Evolutionary conservation across 2,113 vertebrate genomes (phyloP).

Genomic region (Heloderma charlesbogerti): DNA sequence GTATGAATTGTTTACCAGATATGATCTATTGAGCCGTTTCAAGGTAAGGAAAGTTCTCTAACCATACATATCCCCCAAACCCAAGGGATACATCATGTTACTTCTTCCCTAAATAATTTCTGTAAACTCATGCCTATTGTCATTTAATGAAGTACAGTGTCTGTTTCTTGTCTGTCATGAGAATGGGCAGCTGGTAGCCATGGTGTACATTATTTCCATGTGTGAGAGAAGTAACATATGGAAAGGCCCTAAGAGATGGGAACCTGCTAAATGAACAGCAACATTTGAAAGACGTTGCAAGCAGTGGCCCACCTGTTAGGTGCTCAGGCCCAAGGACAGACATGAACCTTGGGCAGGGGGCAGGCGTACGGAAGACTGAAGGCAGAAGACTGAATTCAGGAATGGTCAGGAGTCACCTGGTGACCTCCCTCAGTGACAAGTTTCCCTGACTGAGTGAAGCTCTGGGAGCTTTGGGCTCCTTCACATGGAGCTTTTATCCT

Average conservation of each 20-base stretch:
- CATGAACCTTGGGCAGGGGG: background rate
- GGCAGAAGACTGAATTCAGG: background rate
- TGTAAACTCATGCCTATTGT: background rate
- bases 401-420: too few species aligned
- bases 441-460: background rate
- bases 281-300: background rate
- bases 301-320: background rate
- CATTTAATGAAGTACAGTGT: background rate
- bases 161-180: background rate
- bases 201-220: background rate
- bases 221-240: background rate
- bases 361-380: background rate
- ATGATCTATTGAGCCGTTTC: slow-evolving; percentile 97
- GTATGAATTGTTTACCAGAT: slow-evolving; percentile 97
- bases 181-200: background rate
- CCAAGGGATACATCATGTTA: slow-evolving; percentile 16
- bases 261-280: background rate
- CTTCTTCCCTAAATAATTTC: background rate
- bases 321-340: background rate
- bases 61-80: slow-evolving; percentile 30
- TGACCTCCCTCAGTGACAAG: background rate
- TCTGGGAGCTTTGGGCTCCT: too few species aligned
- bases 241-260: background rate
- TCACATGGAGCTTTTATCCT: too few species aligned
- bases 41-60: slow-evolving; percentile 83